phyloP scores from a whole-genome alignment of 2,797 vertebrate genomes.

The Pseudochromis fuscus region DNA sequence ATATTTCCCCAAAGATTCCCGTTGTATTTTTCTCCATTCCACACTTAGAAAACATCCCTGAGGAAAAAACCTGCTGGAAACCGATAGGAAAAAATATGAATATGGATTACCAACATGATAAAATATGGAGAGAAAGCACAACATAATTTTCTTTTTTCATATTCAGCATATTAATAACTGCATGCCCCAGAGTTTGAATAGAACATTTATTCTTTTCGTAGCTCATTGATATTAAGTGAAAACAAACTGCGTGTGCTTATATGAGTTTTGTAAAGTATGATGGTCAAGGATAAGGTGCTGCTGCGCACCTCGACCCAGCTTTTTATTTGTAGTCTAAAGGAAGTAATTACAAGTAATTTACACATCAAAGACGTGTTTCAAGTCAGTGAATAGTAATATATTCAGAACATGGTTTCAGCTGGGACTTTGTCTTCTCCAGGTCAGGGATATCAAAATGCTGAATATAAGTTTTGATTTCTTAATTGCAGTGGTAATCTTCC shows the following conservation, averaged over 20 bases:
- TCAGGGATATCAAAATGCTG: slow-evolving; percentile 4
- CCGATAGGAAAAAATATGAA: slow-evolving; percentile 63
- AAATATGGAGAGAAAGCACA: slow-evolving; percentile 51
- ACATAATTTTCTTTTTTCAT: slow-evolving; percentile 57
- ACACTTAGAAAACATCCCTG: slow-evolving; percentile 63
- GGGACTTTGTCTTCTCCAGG: not conserved
- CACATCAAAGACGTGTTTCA: slow-evolving; percentile 43
- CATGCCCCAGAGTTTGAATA: slow-evolving; percentile 54
- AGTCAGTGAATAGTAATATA: slow-evolving; percentile 17
- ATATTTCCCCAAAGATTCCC: slow-evolving; percentile 74
- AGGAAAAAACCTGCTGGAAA: slow-evolving; percentile 61
- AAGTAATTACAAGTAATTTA: slow-evolving; percentile 50
- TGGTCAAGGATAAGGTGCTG: slow-evolving; percentile 20
- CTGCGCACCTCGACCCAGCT: slow-evolving; percentile 12
- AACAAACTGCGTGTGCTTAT: slow-evolving; percentile 39
- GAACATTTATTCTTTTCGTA: slow-evolving; percentile 36
- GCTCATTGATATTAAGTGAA: slow-evolving; percentile 56
- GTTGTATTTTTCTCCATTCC: slow-evolving; percentile 56
- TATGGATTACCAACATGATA: slow-evolving; percentile 68
- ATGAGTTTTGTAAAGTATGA: slow-evolving; percentile 10
- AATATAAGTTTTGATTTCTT: not conserved
- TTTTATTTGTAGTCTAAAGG: slow-evolving; percentile 12
- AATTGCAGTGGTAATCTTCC: not conserved
- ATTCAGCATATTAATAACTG: slow-evolving; percentile 63
- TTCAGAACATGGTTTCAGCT: not conserved